Evolutionary conservation across 2,797 vertebrate species (phyloP).

Genomic region (Rhynchonycteris naso): DNA sequence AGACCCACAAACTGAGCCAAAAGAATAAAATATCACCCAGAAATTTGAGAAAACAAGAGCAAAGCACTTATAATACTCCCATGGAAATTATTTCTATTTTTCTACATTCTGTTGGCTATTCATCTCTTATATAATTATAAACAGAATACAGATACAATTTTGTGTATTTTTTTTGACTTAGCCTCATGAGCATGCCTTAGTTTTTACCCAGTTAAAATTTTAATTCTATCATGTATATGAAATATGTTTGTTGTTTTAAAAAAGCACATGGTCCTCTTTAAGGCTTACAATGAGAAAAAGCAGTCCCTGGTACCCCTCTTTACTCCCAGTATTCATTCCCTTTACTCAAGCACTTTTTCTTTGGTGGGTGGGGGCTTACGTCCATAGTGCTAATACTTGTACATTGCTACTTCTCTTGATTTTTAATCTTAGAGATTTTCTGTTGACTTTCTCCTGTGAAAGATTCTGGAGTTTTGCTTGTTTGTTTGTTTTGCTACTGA

Average conservation of each 20-base stretch:
- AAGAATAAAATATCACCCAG: neutral
- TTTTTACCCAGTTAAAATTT: neutral
- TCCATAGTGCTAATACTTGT: neutral
- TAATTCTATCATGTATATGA: neutral
- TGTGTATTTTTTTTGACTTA: neutral
- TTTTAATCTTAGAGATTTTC: neutral
- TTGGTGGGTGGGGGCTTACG: neutral
- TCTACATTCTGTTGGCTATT: neutral
- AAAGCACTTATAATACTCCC: neutral
- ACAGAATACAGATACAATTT: neutral
- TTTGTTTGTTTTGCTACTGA: neutral
- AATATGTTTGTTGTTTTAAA: neutral
- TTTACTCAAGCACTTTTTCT: neutral
- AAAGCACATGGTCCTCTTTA: neutral
- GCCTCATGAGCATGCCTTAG: neutral
- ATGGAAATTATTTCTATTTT: neutral
- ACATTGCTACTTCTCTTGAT: neutral
- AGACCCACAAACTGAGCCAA: slow-evolving; percentile 6
- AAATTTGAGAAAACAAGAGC: neutral
- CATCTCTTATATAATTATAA: slow-evolving; percentile 23
- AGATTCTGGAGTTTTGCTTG: neutral
- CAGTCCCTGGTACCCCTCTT: too few relatives aligned
- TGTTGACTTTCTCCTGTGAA: neutral
- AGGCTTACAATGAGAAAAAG: neutral
- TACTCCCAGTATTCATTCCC: neutral